A percentile compares a stretch with the other conserved stretches of the same genome.
phyloP scores from a whole-genome alignment of 2,113 vertebrate genomes.

The Takifugu flavidus region DNA sequence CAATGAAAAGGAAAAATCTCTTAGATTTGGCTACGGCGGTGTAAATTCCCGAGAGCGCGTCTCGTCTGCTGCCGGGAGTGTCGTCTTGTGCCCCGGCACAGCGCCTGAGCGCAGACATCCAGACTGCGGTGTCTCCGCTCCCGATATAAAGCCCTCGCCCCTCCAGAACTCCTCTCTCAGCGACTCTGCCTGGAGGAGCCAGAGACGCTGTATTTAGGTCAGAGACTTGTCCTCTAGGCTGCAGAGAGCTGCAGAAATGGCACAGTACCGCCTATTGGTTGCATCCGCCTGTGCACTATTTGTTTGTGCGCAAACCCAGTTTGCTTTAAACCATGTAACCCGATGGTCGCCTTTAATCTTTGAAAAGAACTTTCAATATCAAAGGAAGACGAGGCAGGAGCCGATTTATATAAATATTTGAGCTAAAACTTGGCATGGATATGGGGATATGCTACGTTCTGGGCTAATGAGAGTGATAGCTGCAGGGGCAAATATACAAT shows the following conservation, averaged over 20 bases:
- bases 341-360: not conserved
- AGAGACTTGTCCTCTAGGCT: slow-evolving; percentile 67
- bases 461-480: too few relatives aligned
- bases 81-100: slow-evolving; percentile 20
- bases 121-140: slow-evolving; percentile 28
- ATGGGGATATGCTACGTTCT: too few relatives aligned
- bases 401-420: too few relatives aligned
- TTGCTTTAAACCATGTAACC: not conserved
- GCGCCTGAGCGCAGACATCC: slow-evolving; percentile 29
- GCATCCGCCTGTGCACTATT: slow-evolving; percentile 52
- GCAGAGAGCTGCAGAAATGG: slow-evolving; percentile 49
- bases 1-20: not conserved
- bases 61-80: slow-evolving; percentile 11
- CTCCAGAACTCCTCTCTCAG: slow-evolving; percentile 19
- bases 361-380: too few relatives aligned
- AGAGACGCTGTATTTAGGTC: slow-evolving; percentile 82
- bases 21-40: not conserved
- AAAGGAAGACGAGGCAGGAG: too few relatives aligned
- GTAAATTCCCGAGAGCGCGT: slow-evolving; percentile 22
- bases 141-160: slow-evolving; percentile 21
- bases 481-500: too few relatives aligned
- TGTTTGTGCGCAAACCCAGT: not conserved
- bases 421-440: too few relatives aligned
- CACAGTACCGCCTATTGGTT: slow-evolving; percentile 73
- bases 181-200: slow-evolving; percentile 56